A percentile compares a stretch with the other conserved stretches of the same genome.
phyloP scores from a whole-genome alignment of 2,113 vertebrate genomes.

The Capricornis sumatraensis region DNA sequence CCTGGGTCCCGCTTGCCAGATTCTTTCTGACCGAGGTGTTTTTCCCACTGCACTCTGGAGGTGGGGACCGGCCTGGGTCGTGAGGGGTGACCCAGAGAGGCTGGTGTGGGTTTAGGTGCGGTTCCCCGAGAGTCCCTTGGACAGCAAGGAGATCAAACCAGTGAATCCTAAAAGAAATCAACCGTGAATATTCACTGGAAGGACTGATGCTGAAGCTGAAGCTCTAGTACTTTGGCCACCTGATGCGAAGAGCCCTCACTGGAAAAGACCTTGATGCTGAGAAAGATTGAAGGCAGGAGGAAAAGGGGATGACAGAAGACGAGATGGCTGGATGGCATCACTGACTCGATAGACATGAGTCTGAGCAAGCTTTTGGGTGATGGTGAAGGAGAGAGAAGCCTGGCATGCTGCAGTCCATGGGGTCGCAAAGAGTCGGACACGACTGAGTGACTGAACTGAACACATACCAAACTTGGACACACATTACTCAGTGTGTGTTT shows the following conservation, averaged over 20 bases:
- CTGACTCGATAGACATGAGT: background rate
- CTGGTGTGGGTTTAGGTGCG: background rate
- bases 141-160: background rate
- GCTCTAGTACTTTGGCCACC: background rate
- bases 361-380: background rate
- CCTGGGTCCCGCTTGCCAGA: background rate
- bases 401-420: background rate
- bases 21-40: background rate
- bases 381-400: background rate
- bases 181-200: background rate
- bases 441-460: background rate
- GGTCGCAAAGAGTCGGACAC: background rate
- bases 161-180: background rate
- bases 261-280: background rate
- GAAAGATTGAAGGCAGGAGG: background rate
- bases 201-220: background rate
- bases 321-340: background rate
- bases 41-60: background rate
- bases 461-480: background rate
- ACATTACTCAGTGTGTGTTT: background rate
- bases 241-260: background rate
- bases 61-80: background rate
- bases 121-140: background rate
- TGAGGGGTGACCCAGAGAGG: background rate
- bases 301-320: background rate